These are phyloP conservation scores for Notodonta ziczac DNA, from an alignment of 2,888 invertebrate genomes.

Conservation along the genomic window DNA sequence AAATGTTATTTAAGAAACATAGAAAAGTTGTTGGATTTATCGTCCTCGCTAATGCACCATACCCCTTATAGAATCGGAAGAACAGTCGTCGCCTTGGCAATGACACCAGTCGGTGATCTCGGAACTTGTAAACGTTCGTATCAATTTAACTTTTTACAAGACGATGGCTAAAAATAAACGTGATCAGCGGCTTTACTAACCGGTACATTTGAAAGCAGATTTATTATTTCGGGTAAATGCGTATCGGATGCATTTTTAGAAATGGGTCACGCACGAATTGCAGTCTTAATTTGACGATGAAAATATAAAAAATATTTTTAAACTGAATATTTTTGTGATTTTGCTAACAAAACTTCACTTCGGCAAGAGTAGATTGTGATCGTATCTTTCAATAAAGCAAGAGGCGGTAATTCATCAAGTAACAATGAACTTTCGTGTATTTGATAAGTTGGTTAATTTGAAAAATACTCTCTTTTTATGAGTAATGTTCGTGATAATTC, in stretches of 20 bases:
- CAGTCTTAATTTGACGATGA: not conserved
- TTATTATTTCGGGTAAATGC: constrained; percentile 10
- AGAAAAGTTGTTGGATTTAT: not conserved
- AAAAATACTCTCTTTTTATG: not conserved
- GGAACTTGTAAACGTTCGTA: constrained; percentile 24
- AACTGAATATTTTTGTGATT: too few relatives aligned
- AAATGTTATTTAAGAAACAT: too few relatives aligned
- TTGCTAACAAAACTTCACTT: not conserved
- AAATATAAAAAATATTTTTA: not conserved
- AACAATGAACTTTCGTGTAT: not conserved
- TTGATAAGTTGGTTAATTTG: not conserved
- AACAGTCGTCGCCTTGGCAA: constrained; percentile 35
- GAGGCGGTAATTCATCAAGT: not conserved
- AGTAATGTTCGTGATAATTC: not conserved
- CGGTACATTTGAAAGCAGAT: constrained; percentile 10
- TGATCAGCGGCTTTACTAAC: not conserved
- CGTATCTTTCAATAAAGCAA: too few relatives aligned
- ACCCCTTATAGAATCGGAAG: constrained; percentile 14
- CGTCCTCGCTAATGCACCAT: constrained; percentile 10
- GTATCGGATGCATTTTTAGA: constrained; percentile 6
- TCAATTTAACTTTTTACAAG: constrained; percentile 22
- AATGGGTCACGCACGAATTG: constrained; percentile 1
- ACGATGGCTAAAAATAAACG: constrained; percentile 4
- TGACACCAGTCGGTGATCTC: constrained; percentile 24
- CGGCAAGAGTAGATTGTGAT: too few relatives aligned